Evolutionary conservation across 2,888 invertebrate genomes (phyloP).

Genomic region (Mallateleia sp.): DNA sequence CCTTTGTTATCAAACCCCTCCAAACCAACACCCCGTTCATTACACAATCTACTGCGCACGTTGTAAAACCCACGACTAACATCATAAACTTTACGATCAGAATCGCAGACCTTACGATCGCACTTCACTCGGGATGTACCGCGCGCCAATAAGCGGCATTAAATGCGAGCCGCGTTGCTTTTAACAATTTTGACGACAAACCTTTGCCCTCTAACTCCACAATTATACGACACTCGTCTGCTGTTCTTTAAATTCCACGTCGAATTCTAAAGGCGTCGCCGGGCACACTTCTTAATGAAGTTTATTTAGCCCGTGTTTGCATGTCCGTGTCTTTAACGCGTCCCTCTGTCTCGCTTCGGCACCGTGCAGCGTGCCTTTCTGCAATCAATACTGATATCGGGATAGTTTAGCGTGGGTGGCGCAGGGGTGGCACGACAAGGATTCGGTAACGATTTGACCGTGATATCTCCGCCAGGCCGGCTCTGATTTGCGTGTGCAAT

Average conservation of each 20-base stretch:
- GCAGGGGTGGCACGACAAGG: slow-evolving; percentile 80
- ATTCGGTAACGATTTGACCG: slow-evolving; percentile 83
- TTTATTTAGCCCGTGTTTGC: slow-evolving; percentile 55
- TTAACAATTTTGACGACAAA: slow-evolving; percentile 42
- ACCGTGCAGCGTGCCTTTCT: slow-evolving; percentile 59
- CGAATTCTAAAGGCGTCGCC: slow-evolving; percentile 22
- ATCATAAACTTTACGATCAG: slow-evolving; percentile 17
- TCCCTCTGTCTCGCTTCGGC: slow-evolving; percentile 48
- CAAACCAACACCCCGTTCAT: too few relatives aligned
- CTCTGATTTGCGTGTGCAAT: slow-evolving; percentile 80
- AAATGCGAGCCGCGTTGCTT: slow-evolving; percentile 17
- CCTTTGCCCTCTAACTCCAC: slow-evolving; percentile 36
- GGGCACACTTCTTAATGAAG: slow-evolving; percentile 52
- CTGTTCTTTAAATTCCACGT: slow-evolving; percentile 31
- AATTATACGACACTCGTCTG: slow-evolving; percentile 40
- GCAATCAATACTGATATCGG: slow-evolving; percentile 77
- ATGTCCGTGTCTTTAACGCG: slow-evolving; percentile 58
- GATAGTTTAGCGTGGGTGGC: slow-evolving; percentile 71
- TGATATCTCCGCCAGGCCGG: slow-evolving; percentile 83
- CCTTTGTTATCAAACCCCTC: too few relatives aligned
- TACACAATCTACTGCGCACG: too few relatives aligned
- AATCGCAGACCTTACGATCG: too few relatives aligned
- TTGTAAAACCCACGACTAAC: background rate
- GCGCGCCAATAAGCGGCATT: slow-evolving; percentile 33
- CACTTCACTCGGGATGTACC: too few relatives aligned